Conservation (phyloP, 2,113 vertebrate genomes). For the Tylochromis polylepis region DNA sequence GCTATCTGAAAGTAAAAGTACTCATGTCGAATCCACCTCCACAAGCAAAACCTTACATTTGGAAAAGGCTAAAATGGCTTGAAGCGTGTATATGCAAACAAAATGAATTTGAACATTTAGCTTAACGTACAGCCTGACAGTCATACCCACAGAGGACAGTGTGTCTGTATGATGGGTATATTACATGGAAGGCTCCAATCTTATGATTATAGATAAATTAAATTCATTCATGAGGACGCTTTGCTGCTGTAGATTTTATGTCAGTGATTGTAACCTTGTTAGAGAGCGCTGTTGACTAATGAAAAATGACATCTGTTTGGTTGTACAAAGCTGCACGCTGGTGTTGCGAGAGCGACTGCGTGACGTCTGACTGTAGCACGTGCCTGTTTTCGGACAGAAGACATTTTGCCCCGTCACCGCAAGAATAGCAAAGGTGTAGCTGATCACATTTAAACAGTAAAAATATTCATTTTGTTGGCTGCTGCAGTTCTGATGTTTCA, state of each 20-base stretch:
- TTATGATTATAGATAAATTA: background rate
- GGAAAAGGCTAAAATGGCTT: background rate
- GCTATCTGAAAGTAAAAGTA: background rate
- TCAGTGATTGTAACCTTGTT: background rate
- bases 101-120: background rate
- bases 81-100: background rate
- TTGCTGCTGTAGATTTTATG: background rate
- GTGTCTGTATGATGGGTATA: background rate
- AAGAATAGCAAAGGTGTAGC: background rate
- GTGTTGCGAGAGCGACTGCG: background rate
- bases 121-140: background rate
- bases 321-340: background rate
- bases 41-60: background rate
- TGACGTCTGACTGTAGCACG: background rate
- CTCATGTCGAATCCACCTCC: background rate
- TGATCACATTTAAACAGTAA: background rate
- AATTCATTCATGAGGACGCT: background rate
- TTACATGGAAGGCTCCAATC: background rate
- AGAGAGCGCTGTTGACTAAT: background rate
- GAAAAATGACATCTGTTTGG: background rate
- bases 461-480: background rate
- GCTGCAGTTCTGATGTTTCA: background rate
- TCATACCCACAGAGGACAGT: background rate
- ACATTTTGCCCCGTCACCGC: background rate
- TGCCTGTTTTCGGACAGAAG: background rate